Evolutionary conservation across 1,140 invertebrate species (phyloP), one percentile per base, ranked within the genome.

Genomic region (Lutraria rhynchaena): DNA sequence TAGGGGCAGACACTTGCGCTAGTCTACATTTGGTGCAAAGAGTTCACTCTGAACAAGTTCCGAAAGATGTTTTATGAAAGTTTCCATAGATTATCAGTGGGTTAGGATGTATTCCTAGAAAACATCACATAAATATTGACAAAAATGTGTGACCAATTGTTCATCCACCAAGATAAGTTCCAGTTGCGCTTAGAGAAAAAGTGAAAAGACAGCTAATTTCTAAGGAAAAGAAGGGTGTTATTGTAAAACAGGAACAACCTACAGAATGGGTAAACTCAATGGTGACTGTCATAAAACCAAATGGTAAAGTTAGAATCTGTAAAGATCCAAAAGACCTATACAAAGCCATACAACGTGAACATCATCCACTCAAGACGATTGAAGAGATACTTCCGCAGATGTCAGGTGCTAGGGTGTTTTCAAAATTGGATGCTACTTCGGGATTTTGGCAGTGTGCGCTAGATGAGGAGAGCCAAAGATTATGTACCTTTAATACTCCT

Each of bases 271-370:
- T 86, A 5, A 85, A 83, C 44, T 69, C 77, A 3, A 77, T 84
- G 37, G 76, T 83, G 2, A 73, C 44, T 9, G 65, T 70, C 11
- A 17, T 69, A 15, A 86, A 84, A 46, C 74, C 49, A 27, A 76
- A 86, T 73, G 90, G 89, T 29, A 82, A 90, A 41, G 57, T 94
- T 17, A 82, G 93, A 70, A 87, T 94, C 29, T 94, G 93, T 85
- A 74, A 94, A 22, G 93, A 94, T 87, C 93, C 93, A 3, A 87
- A 83, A 58, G 89, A 93, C 61, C 85, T 94, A 69, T 94, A 94
- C 87, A 88, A 87, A 73, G 87, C 82, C 60, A 91, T 94, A 15
- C 91, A 90, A 83, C 82, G 92, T 46, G 51, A 71, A 41, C 77
- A 82, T 35, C 81, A 84, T 70, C 46, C 53, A 17, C 22, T 85